These are phyloP conservation scores for Julus scandinavius DNA, from an alignment of 2,888 invertebrate genomes.

Conservation along the genomic window DNA sequence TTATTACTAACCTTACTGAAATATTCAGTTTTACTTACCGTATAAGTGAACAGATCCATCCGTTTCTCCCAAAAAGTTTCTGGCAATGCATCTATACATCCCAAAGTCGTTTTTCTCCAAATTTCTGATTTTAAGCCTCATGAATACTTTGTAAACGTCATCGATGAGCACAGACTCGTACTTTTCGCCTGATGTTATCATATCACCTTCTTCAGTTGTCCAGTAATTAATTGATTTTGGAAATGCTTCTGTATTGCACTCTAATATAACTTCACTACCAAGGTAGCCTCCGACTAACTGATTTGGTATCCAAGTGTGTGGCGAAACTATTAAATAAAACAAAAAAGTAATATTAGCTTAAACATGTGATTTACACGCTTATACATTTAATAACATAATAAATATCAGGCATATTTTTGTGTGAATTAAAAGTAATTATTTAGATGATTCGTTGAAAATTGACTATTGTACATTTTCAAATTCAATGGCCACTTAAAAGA, in stretches of 20 bases:
- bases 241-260: conserved; percentile 62
- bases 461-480: too few relatives aligned
- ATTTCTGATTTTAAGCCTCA: conserved; percentile 66
- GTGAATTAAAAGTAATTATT: too few relatives aligned
- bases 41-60: conserved; percentile 62
- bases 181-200: conserved; percentile 59
- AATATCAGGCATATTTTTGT: too few relatives aligned
- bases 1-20: background rate
- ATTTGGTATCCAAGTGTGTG: conserved; percentile 62
- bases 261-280: conserved; percentile 60
- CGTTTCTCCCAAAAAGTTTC: conserved; percentile 62
- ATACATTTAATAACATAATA: too few relatives aligned
- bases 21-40: conserved; percentile 59
- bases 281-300: conserved; percentile 61
- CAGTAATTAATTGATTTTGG: conserved; percentile 62
- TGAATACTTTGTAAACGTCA: conserved; percentile 60
- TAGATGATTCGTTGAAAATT: too few relatives aligned
- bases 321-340: conserved; percentile 59
- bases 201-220: conserved; percentile 61
- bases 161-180: conserved; percentile 58
- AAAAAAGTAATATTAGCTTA: too few relatives aligned
- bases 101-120: conserved; percentile 69
- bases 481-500: too few relatives aligned
- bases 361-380: too few relatives aligned
- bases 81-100: conserved; percentile 62